Percentiles rank a stretch among this genome's conserved stretches.
Evolutionary conservation across 2,113 vertebrate species (phyloP).

Genomic region (Colossoma macropomum): DNA sequence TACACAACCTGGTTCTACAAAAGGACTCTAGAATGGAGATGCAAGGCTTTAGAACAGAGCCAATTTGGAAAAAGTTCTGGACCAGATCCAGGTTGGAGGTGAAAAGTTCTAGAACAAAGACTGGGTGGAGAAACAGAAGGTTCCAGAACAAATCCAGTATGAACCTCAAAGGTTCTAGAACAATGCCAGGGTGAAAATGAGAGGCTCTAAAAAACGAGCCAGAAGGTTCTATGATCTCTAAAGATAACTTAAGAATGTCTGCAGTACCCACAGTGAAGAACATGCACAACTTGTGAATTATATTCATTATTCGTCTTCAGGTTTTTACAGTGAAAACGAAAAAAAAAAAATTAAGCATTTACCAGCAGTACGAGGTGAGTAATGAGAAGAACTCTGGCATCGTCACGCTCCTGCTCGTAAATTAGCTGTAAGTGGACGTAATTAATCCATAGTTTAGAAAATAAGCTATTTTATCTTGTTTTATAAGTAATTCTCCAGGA

Average conservation of each 20-base stretch:
- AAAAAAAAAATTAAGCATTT: not conserved
- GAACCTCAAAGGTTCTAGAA: not conserved
- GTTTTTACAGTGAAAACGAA: not conserved
- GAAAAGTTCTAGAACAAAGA: too few relatives aligned
- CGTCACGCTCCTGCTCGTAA: not conserved
- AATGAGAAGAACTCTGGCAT: not conserved
- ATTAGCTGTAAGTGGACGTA: not conserved
- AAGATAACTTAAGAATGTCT: too few relatives aligned
- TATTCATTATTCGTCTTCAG: not conserved
- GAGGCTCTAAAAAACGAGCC: not conserved
- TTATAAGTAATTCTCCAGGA: not conserved
- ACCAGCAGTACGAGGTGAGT: not conserved
- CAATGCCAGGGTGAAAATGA: not conserved
- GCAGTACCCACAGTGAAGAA: too few relatives aligned
- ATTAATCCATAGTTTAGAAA: not conserved
- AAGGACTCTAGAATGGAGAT: too few relatives aligned
- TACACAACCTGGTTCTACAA: too few relatives aligned
- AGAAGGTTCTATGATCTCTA: too few relatives aligned
- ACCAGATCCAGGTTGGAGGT: too few relatives aligned
- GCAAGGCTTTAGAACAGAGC: too few relatives aligned
- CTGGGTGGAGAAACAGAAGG: too few relatives aligned
- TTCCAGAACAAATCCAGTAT: too few relatives aligned
- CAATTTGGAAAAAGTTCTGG: too few relatives aligned
- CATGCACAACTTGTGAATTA: too few relatives aligned
- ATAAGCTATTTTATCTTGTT: not conserved